These are phyloP conservation scores for Gallirallus australis DNA, from an alignment of 2,797 vertebrate genomes.

Conservation along the genomic window DNA sequence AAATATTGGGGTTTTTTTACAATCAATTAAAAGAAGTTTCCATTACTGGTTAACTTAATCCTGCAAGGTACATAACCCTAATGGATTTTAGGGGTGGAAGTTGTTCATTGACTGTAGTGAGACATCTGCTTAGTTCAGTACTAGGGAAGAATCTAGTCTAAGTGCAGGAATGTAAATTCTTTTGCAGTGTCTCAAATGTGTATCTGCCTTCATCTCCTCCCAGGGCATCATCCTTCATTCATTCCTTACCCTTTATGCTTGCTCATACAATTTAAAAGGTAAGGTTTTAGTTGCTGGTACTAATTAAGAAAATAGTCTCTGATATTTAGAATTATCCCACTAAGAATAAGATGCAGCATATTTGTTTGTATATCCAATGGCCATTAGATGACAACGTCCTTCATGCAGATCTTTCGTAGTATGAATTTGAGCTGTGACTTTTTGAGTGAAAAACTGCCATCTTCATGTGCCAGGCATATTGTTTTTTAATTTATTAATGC, in stretches of 20 bases:
- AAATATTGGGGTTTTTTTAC: neutral
- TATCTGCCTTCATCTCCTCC: neutral
- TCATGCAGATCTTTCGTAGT: neutral
- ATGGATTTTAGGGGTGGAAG: neutral
- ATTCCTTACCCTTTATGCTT: neutral
- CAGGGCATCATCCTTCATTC: neutral
- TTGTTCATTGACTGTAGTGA: neutral
- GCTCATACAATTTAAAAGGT: neutral
- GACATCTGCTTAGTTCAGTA: neutral
- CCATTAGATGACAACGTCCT: neutral
- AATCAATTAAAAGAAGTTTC: neutral
- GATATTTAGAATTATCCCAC: neutral
- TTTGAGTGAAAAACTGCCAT: neutral
- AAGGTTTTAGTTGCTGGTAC: neutral
- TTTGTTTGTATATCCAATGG: neutral
- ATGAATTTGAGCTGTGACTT: neutral
- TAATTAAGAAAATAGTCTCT: neutral
- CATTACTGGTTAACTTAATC: neutral
- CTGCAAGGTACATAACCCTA: neutral
- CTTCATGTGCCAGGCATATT: rapidly evolving
- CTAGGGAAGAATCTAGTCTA: neutral
- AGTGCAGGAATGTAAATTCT: neutral
- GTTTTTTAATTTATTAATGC: neutral
- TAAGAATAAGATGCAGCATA: neutral
- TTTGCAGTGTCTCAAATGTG: neutral